A percentile compares a stretch with the other conserved stretches of the same genome.
These are phyloP conservation scores for Bombylius discolor DNA, from an alignment of 2,888 invertebrate genomes.

Conservation along the genomic window DNA sequence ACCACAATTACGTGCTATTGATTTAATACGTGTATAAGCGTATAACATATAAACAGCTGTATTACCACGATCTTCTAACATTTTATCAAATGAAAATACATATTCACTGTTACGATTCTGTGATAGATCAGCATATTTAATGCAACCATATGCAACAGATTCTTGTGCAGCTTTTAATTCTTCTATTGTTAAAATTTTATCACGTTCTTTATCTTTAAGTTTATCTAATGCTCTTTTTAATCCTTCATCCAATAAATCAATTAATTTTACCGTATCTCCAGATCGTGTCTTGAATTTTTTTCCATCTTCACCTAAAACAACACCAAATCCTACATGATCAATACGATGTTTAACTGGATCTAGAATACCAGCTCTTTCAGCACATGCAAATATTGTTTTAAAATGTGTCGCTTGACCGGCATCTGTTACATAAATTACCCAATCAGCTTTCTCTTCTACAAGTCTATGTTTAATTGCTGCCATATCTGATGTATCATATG, in stretches of 20 bases:
- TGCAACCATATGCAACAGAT: constrained; percentile 93
- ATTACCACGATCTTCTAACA: constrained; percentile 98
- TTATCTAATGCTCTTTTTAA: constrained; percentile 68
- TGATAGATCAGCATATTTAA: constrained; percentile 93
- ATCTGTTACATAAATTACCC: constrained; percentile 91
- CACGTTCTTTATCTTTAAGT: constrained; percentile 72
- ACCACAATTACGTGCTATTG: constrained; percentile 59
- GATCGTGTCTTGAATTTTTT: constrained; percentile 98
- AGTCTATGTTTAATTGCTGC: constrained; percentile 78
- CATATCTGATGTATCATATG: constrained; percentile 97
- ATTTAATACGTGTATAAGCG: constrained; percentile 85
- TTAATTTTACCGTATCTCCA: constrained; percentile 83
- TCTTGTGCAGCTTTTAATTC: constrained; percentile 76
- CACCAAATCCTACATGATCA: constrained; percentile 91
- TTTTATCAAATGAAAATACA: constrained; percentile 95
- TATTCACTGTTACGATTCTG: constrained; percentile 91
- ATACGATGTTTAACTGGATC: constrained; percentile 50
- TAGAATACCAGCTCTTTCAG: constrained; percentile 60
- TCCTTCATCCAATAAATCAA: constrained; percentile 85
- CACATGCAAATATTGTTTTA: constrained; percentile 63
- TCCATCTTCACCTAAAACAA: constrained; percentile 95
- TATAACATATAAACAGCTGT: constrained; percentile 96
- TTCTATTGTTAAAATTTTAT: constrained; percentile 64
- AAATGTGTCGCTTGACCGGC: constrained; percentile 66
- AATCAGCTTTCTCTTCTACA: constrained; percentile 71